Evolutionary conservation across 2,797 vertebrate species (phyloP), one percentile per base, ranked within the genome.

Genomic region (Myripristis murdjan): DNA sequence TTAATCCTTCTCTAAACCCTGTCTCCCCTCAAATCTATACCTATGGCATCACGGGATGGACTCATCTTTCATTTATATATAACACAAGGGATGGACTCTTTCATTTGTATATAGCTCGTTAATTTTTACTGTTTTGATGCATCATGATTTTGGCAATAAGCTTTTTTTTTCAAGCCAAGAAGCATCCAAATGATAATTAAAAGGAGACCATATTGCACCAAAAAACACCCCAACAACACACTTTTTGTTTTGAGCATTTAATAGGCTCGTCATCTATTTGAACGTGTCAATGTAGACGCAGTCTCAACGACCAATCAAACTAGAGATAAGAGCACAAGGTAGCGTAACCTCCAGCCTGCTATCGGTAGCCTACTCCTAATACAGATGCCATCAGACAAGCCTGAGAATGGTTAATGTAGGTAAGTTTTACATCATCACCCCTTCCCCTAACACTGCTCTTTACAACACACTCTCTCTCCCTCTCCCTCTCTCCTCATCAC

Each of bases 361-460:
- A 76, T 46, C 83, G 70, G 67, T 68, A 61, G 70, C 43, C 53
- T 33, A 56, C 51, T 70, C 55, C 67, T 60, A 18, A 64, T 60
- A 67, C 70, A 84, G 84, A 91, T 86, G 76, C 83, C 89, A 89
- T 90, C 83, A 64, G 67, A 63, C 10, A 47, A 58, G 73, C 69
- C 48, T 39, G 37, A 73, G 55, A 84, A 73, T 54, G 62, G 75
- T 85, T 89, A 75, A 88, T 85, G 80, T 55, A 61, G 85, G 87
- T 84, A 89, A 90, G 87, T 86, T 89, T 84, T 84, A 74, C 79
- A 85, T 86, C 85, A 65, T 74, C 79, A 64, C 72, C 69, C 63
- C 64, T 66, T 79, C 72, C 65, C 75, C 58, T 69, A 51, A 67
- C 16, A 24, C 70, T 46, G 53, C 68, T 84, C 75, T 59, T 56